Base-by-base conservation (phyloP, 2,113 vertebrate genomes). In the Heteronetta atricapilla region DNA sequence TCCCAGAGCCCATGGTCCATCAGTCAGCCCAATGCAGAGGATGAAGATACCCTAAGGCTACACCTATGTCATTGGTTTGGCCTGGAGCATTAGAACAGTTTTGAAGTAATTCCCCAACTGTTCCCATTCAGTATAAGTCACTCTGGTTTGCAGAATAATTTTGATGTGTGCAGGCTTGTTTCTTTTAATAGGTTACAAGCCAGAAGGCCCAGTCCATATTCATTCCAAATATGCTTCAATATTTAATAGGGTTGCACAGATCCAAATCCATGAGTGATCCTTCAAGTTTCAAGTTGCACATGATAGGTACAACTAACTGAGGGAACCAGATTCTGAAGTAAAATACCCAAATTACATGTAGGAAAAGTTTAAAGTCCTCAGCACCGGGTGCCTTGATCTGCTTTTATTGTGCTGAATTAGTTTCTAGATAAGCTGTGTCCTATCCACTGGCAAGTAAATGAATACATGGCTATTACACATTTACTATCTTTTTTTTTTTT, bases 1-100 rank as follows among this genome's bases (percentile, higher is more conserved):
- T 44, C 48, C 42, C 15, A 64, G 1, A 67, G 40, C 10, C 5
- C 4, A 0, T 8, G 7, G 19, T 22, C 25, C 28, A 42, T 7
- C 80, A 59, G 17, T 13, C 25, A 69, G 12, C 42, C 36, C 48
- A 23, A 19, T 10, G 50, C 17, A 48, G 55, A 28, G 14, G 18
- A 29, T 0, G 1, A 7, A 17, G 10, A 16, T 18, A 52, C 25
- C 23, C 26, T 42, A 52, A 53, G 29, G 14, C 14, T 77, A 25
- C 25, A 59, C 22, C 36, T 4, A 2, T 20, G 52, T 56, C 50
- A 42, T 13, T 63, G 26, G 46, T 80, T 86, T 48, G 55, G 8
- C 55, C 36, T 36, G 40, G 4, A 81, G 20, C 19, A 18, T 19
- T 38, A 56, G 3, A 83, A 6, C 5, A 48, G 3, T 38, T 13